A percentile compares a stretch with the other conserved stretches of the same genome.
These are phyloP conservation scores for Crossocerus cetratus DNA, from an alignment of 2,888 invertebrate species.

Conservation along the genomic window DNA sequence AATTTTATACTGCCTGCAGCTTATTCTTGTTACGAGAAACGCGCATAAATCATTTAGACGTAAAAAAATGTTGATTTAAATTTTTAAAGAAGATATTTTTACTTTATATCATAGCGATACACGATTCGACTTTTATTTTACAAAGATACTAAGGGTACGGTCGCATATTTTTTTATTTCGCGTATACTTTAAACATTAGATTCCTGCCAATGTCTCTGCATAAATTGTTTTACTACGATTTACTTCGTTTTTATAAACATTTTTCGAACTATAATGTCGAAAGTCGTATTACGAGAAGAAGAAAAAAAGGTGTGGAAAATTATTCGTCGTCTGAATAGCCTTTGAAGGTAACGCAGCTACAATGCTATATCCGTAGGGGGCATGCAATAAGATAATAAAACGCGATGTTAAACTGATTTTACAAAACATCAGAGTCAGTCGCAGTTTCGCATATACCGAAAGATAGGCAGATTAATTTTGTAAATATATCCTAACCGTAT, in stretches of 20 bases:
- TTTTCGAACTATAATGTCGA: background rate
- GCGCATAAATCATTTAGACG: background rate
- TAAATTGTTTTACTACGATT: background rate
- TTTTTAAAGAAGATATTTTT: background rate
- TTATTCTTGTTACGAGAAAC: background rate
- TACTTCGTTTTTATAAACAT: conserved; percentile 2
- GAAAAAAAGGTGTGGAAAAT: background rate
- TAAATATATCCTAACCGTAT: conserved; percentile 64
- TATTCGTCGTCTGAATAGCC: too few species aligned
- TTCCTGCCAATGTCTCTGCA: background rate
- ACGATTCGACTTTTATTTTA: background rate
- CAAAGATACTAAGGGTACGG: background rate
- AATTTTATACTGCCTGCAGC: too few species aligned
- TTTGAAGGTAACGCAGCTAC: conserved; percentile 14
- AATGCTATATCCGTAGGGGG: background rate
- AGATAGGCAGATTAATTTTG: conserved; percentile 54
- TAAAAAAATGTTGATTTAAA: background rate
- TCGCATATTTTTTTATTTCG: background rate
- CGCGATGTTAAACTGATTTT: conserved; percentile 16
- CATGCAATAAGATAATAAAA: conserved; percentile 29
- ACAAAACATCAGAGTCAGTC: conserved; percentile 40
- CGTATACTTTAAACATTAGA: background rate
- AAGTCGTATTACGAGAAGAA: background rate
- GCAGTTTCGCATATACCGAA: conserved; percentile 36
- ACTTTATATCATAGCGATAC: background rate